Conservation (phyloP, 2,888 invertebrate species). For the Drosophila paramelanica region DNA sequence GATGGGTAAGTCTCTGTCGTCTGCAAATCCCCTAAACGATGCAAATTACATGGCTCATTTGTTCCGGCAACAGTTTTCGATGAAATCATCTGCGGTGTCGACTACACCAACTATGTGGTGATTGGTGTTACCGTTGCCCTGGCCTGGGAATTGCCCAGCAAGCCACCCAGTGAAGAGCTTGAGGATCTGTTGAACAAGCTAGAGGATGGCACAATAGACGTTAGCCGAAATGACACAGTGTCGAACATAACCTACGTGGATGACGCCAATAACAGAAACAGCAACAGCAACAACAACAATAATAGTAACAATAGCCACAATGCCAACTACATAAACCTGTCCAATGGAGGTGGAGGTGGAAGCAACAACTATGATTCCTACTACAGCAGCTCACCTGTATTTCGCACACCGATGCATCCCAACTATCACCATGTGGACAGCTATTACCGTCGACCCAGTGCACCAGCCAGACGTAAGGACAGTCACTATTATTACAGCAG, state of each 20-base stretch:
- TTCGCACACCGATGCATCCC: slow-evolving; percentile 73
- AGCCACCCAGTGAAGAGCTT: slow-evolving; percentile 85
- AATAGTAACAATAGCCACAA: slow-evolving; percentile 23
- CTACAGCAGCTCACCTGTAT: slow-evolving; percentile 56
- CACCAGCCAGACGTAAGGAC: slow-evolving; percentile 55
- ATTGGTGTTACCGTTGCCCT: slow-evolving; percentile 91
- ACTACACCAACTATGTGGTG: slow-evolving; percentile 86
- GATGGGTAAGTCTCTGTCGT: slow-evolving; percentile 75
- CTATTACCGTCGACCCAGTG: slow-evolving; percentile 45
- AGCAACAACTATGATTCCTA: slow-evolving; percentile 51
- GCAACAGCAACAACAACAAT: slow-evolving; percentile 2
- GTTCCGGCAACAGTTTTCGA: slow-evolving; percentile 78
- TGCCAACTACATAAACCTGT: slow-evolving; percentile 63
- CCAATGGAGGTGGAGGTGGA: slow-evolving; percentile 13
- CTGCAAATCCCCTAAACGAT: slow-evolving; percentile 5
- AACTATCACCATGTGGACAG: slow-evolving; percentile 48
- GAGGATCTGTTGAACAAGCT: slow-evolving; percentile 77
- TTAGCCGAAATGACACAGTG: slow-evolving; percentile 81
- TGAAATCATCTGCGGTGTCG: slow-evolving; percentile 84
- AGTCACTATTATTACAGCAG: slow-evolving; percentile 58
- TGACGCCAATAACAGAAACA: slow-evolving; percentile 16
- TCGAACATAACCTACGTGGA: slow-evolving; percentile 76
- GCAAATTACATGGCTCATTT: slow-evolving; percentile 42
- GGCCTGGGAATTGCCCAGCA: slow-evolving; percentile 91
- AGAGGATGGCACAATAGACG: slow-evolving; percentile 78